A percentile compares a stretch with the other conserved stretches of the same genome.
These are phyloP conservation scores for Gallinago media DNA, from an alignment of 2,113 vertebrate species.

Conservation along the genomic window DNA sequence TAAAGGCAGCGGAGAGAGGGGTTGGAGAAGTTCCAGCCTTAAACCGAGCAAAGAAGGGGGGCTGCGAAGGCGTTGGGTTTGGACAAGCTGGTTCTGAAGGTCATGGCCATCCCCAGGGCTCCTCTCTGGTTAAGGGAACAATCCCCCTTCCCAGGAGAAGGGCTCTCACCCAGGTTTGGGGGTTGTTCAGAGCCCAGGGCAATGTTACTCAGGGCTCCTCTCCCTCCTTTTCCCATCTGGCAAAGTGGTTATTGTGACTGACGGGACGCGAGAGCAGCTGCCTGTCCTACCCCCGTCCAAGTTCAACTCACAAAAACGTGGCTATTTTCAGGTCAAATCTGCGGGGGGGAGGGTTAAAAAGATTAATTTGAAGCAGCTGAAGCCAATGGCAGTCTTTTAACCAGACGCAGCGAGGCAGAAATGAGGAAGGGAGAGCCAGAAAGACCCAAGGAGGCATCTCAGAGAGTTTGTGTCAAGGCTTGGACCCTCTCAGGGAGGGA, in stretches of 20 bases:
- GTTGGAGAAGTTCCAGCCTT: background rate
- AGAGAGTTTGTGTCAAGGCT: background rate
- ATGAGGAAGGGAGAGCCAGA: background rate
- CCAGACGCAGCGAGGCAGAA: background rate
- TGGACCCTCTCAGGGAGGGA: accelerated
- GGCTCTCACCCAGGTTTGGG: background rate
- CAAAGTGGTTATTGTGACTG: accelerated
- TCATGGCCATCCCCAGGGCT: accelerated
- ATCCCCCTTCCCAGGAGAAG: background rate
- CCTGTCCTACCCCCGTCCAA: background rate
- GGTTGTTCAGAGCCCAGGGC: background rate
- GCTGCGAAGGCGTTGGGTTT: background rate
- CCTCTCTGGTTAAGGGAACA: background rate
- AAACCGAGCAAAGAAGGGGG: background rate
- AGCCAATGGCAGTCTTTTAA: background rate
- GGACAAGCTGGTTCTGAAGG: background rate
- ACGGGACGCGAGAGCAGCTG: accelerated
- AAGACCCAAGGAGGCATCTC: accelerated
- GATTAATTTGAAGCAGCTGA: background rate
- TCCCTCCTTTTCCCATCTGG: background rate
- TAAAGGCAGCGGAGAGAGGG: background rate
- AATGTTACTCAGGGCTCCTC: accelerated
- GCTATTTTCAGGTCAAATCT: background rate
- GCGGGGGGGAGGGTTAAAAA: accelerated
- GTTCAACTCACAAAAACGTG: background rate